These are phyloP conservation scores for Eleutherodactylus coqui DNA, from an alignment of 2,797 vertebrate species.

Conservation along the genomic window DNA sequence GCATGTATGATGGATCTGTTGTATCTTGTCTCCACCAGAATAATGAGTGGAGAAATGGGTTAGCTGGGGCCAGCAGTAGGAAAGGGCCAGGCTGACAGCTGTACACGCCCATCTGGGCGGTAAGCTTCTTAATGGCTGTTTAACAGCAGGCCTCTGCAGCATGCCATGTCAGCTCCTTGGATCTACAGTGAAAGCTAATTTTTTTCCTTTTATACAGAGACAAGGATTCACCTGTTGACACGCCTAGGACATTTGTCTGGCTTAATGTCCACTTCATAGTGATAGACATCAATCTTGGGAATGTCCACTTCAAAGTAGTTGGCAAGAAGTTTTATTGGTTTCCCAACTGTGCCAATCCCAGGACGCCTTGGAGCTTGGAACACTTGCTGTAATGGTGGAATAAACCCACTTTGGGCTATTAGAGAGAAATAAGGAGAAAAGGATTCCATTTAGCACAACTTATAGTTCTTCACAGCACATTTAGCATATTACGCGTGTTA, in stretches of 20 bases:
- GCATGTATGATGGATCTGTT: no score
- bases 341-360: conserved; percentile 97
- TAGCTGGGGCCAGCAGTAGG: no score
- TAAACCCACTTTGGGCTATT: conserved; percentile 80
- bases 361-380: conserved; percentile 96
- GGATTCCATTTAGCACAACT: neutral
- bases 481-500: neutral
- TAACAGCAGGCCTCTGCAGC: no score
- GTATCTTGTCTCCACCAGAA: no score
- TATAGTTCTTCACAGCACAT: neutral
- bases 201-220: neutral
- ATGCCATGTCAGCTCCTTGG: no score
- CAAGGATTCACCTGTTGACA: conserved; percentile 89
- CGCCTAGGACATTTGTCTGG: conserved; percentile 98
- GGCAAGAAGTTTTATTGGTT: conserved; percentile 98
- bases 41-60: no score
- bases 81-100: no score
- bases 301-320: conserved; percentile 99
- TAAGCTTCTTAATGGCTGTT: no score
- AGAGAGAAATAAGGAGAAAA: neutral
- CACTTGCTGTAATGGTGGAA: conserved; percentile 96
- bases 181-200: neutral
- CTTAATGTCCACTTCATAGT: conserved; percentile 99
- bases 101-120: no score
- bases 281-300: conserved; percentile 98